These are phyloP conservation scores for Climacteris rufus DNA, from an alignment of 2,113 vertebrate genomes.

Conservation along the genomic window DNA sequence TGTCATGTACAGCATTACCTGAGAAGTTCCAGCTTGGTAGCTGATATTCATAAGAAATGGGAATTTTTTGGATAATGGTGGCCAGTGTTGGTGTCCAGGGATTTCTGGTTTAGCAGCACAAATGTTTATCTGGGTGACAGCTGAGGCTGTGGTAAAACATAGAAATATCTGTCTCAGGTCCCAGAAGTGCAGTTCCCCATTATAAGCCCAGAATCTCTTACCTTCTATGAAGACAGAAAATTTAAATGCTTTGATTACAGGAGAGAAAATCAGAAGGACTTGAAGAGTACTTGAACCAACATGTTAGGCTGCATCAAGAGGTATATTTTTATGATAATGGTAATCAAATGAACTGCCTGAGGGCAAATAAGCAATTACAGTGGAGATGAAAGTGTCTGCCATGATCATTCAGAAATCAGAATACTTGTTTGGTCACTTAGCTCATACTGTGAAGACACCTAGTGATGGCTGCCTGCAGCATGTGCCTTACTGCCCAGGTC, in stretches of 20 bases:
- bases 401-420: conserved; percentile 17
- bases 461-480: neutral
- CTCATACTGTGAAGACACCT: neutral
- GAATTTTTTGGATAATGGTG: neutral
- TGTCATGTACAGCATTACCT: neutral
- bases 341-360: conserved; percentile 16
- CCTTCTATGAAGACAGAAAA: neutral
- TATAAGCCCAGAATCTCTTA: neutral
- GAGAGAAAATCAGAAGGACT: neutral
- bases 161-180: neutral
- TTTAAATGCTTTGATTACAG: neutral
- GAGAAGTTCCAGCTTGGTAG: neutral
- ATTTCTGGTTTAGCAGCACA: neutral
- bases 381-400: conserved; percentile 42
- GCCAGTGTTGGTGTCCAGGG: neutral
- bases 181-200: neutral
- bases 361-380: neutral
- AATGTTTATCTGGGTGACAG: neutral
- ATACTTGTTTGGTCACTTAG: conserved; percentile 27
- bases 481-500: neutral
- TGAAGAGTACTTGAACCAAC: conserved; percentile 35
- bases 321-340: conserved; percentile 23
- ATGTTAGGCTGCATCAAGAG: neutral
- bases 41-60: neutral
- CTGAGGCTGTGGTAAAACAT: neutral